Conservation (phyloP, 2,113 vertebrate genomes). For the Noturus placidus region DNA sequence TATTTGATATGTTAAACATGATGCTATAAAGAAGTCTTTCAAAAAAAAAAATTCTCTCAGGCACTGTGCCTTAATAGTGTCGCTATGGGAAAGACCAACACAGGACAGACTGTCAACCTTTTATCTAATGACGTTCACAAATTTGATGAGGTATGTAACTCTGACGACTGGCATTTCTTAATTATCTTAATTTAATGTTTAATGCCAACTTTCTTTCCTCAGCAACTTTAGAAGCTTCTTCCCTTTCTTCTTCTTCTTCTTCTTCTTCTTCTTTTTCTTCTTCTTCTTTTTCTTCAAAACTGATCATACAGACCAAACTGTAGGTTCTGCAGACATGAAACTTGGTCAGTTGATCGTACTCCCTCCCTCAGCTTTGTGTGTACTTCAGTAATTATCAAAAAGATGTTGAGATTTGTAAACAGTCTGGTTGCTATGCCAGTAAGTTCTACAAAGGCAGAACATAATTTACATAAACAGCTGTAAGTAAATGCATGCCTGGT, state of each 20-base stretch:
- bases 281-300: neutral
- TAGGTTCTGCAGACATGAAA: neutral
- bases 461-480: neutral
- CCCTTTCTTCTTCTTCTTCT: neutral
- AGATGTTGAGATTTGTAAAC: neutral
- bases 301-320: neutral
- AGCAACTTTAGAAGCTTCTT: neutral
- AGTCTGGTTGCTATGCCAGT: neutral
- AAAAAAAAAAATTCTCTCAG: constrained; percentile 60
- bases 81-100: constrained; percentile 91
- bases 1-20: neutral
- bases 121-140: constrained; percentile 95
- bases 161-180: neutral
- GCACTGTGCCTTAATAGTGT: constrained; percentile 84
- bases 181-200: neutral
- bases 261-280: neutral
- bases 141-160: constrained; percentile 84
- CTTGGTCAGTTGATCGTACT: neutral
- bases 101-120: constrained; percentile 95
- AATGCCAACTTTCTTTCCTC: neutral
- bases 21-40: neutral
- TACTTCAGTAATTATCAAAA: neutral
- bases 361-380: no score
- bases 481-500: neutral
- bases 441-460: neutral